A percentile compares a stretch with the other conserved stretches of the same genome.
Conservation (phyloP, 2,797 vertebrate genomes). For the Discoglossus pictus region DNA sequence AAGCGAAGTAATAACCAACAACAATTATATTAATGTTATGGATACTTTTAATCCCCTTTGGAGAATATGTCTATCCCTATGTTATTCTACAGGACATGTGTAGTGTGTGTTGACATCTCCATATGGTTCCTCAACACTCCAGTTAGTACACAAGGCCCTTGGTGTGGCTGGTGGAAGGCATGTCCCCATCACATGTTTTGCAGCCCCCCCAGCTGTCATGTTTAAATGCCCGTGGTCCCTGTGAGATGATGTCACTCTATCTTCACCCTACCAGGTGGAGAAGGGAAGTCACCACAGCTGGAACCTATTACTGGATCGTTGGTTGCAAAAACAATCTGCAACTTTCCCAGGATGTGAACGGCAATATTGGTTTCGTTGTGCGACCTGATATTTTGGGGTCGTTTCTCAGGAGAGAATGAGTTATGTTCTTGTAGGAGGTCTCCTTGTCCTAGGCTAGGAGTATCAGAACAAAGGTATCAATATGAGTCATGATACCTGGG, state of each 20-base stretch:
- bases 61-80: too few species aligned
- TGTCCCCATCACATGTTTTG: conserved; percentile 23
- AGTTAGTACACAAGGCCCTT: too few species aligned
- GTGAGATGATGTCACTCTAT: conserved; percentile 25
- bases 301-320: conserved; percentile 29
- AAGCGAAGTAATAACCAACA: too few species aligned
- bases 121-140: too few species aligned
- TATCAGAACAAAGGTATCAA: not conserved
- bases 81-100: too few species aligned
- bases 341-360: conserved; percentile 29
- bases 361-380: not conserved
- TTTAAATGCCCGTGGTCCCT: conserved; percentile 16
- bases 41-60: too few species aligned
- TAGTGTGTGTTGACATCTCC: too few species aligned
- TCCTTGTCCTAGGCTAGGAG: not conserved
- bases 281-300: conserved; percentile 11
- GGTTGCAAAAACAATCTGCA: not conserved
- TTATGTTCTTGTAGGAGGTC: not conserved
- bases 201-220: conserved; percentile 25
- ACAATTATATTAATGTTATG: too few species aligned
- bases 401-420: not conserved
- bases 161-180: too few species aligned
- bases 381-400: conserved; percentile 2
- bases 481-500: conserved; percentile 13
- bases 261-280: conserved; percentile 18